A percentile compares a stretch with the other conserved stretches of the same genome.
These are phyloP conservation scores for Ivindomyrus marchei DNA, from an alignment of 2,113 vertebrate species.

Conservation along the genomic window DNA sequence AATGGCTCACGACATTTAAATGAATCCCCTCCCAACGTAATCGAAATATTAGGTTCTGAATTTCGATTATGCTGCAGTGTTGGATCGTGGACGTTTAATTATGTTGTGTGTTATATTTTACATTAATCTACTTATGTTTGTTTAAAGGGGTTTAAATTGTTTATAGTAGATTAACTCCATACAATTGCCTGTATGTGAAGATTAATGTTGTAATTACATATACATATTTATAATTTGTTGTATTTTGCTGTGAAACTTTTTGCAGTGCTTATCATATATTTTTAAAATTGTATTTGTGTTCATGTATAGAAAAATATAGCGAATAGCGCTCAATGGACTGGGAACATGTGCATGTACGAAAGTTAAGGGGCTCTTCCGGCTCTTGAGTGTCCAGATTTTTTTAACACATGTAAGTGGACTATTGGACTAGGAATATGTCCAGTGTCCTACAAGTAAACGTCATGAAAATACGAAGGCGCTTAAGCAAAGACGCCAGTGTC, in stretches of 20 bases:
- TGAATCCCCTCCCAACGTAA: neutral
- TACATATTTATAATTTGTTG: neutral
- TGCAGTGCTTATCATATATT: neutral
- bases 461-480: neutral
- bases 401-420: neutral
- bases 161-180: neutral
- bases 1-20: neutral
- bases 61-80: neutral
- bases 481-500: constrained; percentile 24
- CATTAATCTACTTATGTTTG: neutral
- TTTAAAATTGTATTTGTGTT: neutral
- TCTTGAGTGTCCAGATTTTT: neutral
- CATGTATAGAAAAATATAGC: neutral
- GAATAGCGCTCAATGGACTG: neutral
- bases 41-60: neutral
- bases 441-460: neutral
- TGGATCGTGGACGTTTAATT: neutral
- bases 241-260: neutral
- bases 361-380: neutral
- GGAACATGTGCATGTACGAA: neutral
- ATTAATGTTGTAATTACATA: neutral
- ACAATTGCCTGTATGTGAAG: neutral
- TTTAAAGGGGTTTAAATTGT: neutral
- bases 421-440: neutral
- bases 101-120: neutral